Evolutionary conservation across 2,888 invertebrate genomes (phyloP).

Genomic region (Hemithea aestivaria): DNA sequence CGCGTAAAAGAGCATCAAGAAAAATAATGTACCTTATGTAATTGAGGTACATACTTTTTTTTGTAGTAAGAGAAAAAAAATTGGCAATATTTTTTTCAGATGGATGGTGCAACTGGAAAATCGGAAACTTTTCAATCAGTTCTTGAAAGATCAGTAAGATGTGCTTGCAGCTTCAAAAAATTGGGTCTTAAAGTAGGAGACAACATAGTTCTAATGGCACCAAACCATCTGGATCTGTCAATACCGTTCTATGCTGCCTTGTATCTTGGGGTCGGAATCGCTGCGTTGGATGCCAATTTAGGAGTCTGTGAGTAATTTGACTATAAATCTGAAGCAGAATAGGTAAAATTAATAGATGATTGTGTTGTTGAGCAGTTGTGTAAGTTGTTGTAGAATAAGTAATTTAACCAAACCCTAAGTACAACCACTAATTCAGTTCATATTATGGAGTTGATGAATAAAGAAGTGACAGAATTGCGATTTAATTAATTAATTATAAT

Average conservation of each 20-base stretch:
- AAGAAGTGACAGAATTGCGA: too few relatives aligned
- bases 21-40: too few relatives aligned
- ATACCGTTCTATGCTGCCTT: constrained; percentile 65
- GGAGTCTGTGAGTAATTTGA: constrained; percentile 41
- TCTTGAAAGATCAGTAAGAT: constrained; percentile 24
- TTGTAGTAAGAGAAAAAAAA: background rate
- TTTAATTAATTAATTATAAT: too few relatives aligned
- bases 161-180: constrained; percentile 35
- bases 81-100: constrained; percentile 13
- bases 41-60: too few relatives aligned
- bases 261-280: constrained; percentile 53
- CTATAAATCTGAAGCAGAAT: too few relatives aligned
- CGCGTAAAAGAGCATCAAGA: too few relatives aligned
- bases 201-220: constrained; percentile 60
- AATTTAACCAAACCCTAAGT: too few relatives aligned
- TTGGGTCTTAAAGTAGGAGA: constrained; percentile 56
- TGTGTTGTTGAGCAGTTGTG: too few relatives aligned
- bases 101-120: constrained; percentile 29
- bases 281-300: constrained; percentile 42
- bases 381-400: too few relatives aligned
- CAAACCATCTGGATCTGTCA: constrained; percentile 56
- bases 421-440: too few relatives aligned
- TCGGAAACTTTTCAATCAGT: constrained; percentile 27
- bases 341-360: too few relatives aligned
- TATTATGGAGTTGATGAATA: too few relatives aligned